Conservation (phyloP, 1,140 invertebrate species). For the Trissolcus basalis region DNA sequence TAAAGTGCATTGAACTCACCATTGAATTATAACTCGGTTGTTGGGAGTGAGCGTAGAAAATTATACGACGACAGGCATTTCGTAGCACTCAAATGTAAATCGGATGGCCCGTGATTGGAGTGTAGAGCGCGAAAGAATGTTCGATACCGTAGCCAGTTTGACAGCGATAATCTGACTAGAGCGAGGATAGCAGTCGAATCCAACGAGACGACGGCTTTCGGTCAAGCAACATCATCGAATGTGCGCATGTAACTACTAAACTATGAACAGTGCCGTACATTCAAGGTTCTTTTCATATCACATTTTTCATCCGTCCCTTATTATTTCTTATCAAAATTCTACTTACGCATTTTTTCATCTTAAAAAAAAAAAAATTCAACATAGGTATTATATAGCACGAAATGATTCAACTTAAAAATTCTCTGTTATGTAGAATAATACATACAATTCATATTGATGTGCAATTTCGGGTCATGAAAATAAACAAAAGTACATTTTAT, state of each 20-base stretch:
- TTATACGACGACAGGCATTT: slow-evolving; percentile 34
- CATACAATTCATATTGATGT: no score
- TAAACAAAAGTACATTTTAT: no score
- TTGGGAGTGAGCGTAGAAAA: slow-evolving; percentile 19
- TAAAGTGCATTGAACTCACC: slow-evolving; percentile 53
- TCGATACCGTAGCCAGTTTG: slow-evolving; percentile 42
- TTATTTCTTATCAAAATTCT: no score
- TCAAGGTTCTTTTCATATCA: not conserved
- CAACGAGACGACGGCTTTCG: slow-evolving; percentile 47
- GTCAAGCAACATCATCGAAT: slow-evolving; percentile 49
- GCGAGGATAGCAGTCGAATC: slow-evolving; percentile 41
- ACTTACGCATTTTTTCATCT: no score
- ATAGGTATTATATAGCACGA: no score
- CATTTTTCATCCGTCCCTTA: not conserved
- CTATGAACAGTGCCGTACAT: slow-evolving; percentile 48
- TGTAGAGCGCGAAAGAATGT: slow-evolving; percentile 22
- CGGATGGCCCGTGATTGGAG: slow-evolving; percentile 17
- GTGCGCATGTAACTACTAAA: slow-evolving; percentile 57
- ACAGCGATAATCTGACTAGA: slow-evolving; percentile 52
- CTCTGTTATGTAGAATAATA: no score
- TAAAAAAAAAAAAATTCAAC: no score
- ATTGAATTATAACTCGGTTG: slow-evolving; percentile 44
- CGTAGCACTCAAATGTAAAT: slow-evolving; percentile 20
- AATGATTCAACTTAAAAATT: no score
- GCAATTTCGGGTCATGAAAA: no score